A percentile compares a stretch with the other conserved stretches of the same genome.
These are phyloP conservation scores for Psilopogon haemacephalus DNA, from an alignment of 2,113 vertebrate species.

Conservation along the genomic window DNA sequence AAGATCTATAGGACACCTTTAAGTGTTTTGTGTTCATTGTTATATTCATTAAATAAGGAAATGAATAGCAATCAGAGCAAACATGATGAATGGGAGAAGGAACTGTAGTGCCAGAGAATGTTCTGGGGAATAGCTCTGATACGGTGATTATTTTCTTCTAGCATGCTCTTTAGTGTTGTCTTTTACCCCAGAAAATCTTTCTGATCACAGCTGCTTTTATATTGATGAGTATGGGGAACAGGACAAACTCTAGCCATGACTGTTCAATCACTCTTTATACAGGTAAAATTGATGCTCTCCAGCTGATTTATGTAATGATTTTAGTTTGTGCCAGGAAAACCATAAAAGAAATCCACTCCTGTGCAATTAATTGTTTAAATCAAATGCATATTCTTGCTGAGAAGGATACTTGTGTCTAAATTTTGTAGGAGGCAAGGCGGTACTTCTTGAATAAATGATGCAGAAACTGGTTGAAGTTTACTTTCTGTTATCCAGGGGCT, in stretches of 20 bases:
- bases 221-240: conserved; percentile 51
- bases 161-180: conserved; percentile 5
- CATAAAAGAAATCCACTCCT: background rate
- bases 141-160: conserved; percentile 41
- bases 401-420: conserved; percentile 21
- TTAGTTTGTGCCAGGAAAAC: conserved; percentile 18
- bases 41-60: conserved; percentile 23
- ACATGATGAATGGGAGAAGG: background rate
- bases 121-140: conserved; percentile 42
- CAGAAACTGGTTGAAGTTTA: conserved; percentile 72
- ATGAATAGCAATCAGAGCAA: background rate
- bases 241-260: conserved; percentile 56
- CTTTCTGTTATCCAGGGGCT: conserved; percentile 70
- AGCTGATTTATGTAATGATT: conserved; percentile 52
- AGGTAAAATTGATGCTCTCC: conserved; percentile 50
- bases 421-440: conserved; percentile 35
- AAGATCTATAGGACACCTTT: background rate
- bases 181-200: conserved; percentile 61
- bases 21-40: background rate
- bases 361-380: conserved; percentile 45
- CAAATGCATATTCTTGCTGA: background rate
- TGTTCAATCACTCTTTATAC: conserved; percentile 41
- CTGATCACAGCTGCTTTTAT: conserved; percentile 61
- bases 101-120: background rate
- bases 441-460: conserved; percentile 55